Percentiles rank a stretch among this genome's conserved stretches.
phyloP scores from a whole-genome alignment of 2,113 vertebrate species.

The Lates calcarifer region DNA sequence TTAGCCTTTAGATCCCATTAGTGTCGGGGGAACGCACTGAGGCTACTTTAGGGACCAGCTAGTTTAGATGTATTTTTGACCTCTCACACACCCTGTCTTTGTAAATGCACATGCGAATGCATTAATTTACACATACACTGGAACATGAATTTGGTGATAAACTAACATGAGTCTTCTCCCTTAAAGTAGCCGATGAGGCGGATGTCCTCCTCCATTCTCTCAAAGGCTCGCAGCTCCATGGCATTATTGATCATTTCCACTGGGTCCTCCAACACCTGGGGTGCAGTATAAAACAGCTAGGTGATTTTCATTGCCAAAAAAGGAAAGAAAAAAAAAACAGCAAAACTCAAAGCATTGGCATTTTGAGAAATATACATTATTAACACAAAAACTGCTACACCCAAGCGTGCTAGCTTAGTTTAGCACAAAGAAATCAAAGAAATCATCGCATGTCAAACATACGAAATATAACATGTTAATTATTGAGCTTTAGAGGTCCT shows the following conservation, averaged over 20 bases:
- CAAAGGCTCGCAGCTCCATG: constrained; percentile 93
- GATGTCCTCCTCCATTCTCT: constrained; percentile 94
- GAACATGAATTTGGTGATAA: not conserved
- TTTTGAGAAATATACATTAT: no score
- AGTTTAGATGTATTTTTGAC: not conserved
- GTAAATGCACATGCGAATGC: not conserved
- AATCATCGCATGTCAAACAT: no score
- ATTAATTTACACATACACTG: not conserved
- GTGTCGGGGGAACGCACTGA: constrained; percentile 15
- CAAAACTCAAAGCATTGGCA: not conserved
- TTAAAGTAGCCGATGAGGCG: constrained; percentile 97
- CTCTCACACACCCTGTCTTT: not conserved
- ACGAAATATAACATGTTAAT: no score
- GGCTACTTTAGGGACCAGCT: not conserved
- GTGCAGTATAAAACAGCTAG: not conserved
- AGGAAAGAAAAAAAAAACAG: not conserved
- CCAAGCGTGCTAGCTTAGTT: no score
- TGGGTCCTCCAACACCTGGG: constrained; percentile 93
- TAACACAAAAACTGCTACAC: no score
- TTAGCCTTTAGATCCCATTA: constrained; percentile 54
- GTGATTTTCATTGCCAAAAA: not conserved
- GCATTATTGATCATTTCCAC: constrained; percentile 94
- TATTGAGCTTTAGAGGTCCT: no score
- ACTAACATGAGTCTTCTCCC: constrained; percentile 93
- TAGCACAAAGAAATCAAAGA: no score